These are phyloP conservation scores for Phenganax subtilis DNA, from an alignment of 92 coral and sea anemone species.

Conservation along the genomic window DNA sequence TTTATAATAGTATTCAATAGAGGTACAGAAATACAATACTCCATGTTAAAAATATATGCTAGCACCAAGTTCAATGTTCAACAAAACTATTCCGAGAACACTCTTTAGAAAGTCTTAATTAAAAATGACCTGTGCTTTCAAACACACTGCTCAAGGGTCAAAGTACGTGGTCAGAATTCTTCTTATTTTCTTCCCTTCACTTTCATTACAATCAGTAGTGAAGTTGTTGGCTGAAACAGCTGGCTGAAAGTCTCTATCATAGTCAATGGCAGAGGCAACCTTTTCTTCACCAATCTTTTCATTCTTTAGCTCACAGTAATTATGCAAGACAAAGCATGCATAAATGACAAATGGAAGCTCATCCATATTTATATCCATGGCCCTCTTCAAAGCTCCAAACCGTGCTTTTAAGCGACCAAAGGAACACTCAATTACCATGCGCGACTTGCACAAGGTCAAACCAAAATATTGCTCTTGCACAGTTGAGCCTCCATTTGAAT, in stretches of 20 bases:
- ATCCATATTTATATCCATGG: slow-evolving; percentile 51
- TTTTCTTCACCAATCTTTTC: slow-evolving; percentile 50
- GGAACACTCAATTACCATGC: background rate
- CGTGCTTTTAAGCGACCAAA: too few species aligned
- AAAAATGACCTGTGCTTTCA: background rate
- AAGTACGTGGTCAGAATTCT: slow-evolving; percentile 13
- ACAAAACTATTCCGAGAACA: too few species aligned
- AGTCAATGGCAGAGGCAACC: slow-evolving; percentile 44
- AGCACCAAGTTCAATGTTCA: too few species aligned
- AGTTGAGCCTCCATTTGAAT: slow-evolving; percentile 56
- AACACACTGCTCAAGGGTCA: slow-evolving; percentile 39
- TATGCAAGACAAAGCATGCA: background rate
- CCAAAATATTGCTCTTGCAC: slow-evolving; percentile 62
- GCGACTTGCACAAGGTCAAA: slow-evolving; percentile 41
- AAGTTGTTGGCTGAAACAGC: slow-evolving; percentile 34
- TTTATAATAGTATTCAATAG: too few species aligned
- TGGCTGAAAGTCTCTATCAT: slow-evolving; percentile 62
- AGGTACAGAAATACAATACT: too few species aligned
- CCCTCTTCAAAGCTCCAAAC: slow-evolving; percentile 42
- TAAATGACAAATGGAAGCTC: slow-evolving; percentile 47
- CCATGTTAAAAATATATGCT: too few species aligned
- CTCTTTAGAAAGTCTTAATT: background rate
- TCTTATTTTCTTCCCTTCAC: slow-evolving; percentile 37
- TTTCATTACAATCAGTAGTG: slow-evolving; percentile 56
- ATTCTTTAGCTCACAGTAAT: slow-evolving; percentile 48